Percentiles rank a stretch among this genome's conserved stretches.
These are phyloP conservation scores for Hippoglossus hippoglossus DNA, from an alignment of 2,797 vertebrate species.

Conservation along the genomic window DNA sequence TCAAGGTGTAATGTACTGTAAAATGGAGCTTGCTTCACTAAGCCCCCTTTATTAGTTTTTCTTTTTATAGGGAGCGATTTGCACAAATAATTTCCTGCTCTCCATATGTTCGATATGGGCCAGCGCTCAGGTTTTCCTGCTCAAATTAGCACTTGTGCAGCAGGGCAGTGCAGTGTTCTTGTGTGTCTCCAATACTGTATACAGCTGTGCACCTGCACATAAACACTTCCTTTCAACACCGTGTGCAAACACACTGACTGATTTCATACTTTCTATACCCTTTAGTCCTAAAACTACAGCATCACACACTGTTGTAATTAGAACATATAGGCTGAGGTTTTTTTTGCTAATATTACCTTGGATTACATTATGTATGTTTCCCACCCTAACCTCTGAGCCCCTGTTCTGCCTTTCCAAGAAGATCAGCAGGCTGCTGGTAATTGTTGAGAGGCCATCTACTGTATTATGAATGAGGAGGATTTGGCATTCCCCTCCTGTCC, in stretches of 20 bases:
- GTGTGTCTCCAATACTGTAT: constrained; percentile 2
- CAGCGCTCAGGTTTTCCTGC: constrained; percentile 48
- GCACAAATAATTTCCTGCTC: constrained; percentile 75
- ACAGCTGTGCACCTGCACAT: constrained; percentile 11
- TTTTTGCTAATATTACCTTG: constrained; percentile 26
- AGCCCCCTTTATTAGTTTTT: constrained; percentile 79
- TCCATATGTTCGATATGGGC: constrained; percentile 75
- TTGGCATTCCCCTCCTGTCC: constrained; percentile 65
- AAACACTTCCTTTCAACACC: not conserved
- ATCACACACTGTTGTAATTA: not conserved
- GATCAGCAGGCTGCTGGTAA: constrained; percentile 52
- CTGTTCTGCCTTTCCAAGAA: constrained; percentile 29
- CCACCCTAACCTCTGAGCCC: constrained; percentile 34
- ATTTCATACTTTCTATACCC: no score
- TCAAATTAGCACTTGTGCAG: constrained; percentile 53
- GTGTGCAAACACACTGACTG: not conserved
- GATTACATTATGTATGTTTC: constrained; percentile 50
- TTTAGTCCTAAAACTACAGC: no score
- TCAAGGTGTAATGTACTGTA: constrained; percentile 82
- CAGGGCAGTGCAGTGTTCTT: constrained; percentile 29
- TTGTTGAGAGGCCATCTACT: constrained; percentile 56
- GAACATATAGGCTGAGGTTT: constrained; percentile 6
- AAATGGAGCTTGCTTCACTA: constrained; percentile 81
- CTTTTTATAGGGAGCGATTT: constrained; percentile 77
- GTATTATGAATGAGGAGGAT: constrained; percentile 73